Conservation (phyloP, 2,113 vertebrate genomes). For the Parus major region DNA sequence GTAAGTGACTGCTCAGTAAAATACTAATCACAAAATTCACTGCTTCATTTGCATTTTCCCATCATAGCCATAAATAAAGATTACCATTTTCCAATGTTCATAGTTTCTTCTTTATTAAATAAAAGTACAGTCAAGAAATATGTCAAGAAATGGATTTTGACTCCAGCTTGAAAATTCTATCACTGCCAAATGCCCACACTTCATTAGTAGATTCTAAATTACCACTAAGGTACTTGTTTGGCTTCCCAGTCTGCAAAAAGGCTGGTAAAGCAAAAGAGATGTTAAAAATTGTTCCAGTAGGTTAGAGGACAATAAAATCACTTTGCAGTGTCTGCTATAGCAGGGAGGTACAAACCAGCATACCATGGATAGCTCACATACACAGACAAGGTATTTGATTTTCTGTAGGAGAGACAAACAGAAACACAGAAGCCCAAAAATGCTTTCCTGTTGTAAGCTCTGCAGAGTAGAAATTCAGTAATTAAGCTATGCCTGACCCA, state of each 20-base stretch:
- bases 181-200: background rate
- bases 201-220: background rate
- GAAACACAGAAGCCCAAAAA: background rate
- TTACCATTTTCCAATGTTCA: background rate
- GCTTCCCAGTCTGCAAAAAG: background rate
- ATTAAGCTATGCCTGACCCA: background rate
- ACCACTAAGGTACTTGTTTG: background rate
- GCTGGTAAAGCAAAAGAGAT: background rate
- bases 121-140: slow-evolving; percentile 14
- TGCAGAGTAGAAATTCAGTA: background rate
- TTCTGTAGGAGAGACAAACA: background rate
- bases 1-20: slow-evolving; percentile 10
- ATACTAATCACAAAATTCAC: slow-evolving; percentile 49
- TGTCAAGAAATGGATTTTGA: background rate
- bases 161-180: background rate
- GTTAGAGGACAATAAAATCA: background rate
- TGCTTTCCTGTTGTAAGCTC: background rate
- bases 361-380: background rate
- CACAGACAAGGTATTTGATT: background rate
- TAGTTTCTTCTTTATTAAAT: background rate
- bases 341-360: background rate
- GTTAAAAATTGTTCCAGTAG: background rate
- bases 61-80: slow-evolving; percentile 25
- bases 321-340: background rate
- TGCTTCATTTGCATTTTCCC: slow-evolving; percentile 24